Evolutionary conservation across 2,797 vertebrate species (phyloP), one percentile per base, ranked within the genome.

Genomic region (Prunella strophiata): DNA sequence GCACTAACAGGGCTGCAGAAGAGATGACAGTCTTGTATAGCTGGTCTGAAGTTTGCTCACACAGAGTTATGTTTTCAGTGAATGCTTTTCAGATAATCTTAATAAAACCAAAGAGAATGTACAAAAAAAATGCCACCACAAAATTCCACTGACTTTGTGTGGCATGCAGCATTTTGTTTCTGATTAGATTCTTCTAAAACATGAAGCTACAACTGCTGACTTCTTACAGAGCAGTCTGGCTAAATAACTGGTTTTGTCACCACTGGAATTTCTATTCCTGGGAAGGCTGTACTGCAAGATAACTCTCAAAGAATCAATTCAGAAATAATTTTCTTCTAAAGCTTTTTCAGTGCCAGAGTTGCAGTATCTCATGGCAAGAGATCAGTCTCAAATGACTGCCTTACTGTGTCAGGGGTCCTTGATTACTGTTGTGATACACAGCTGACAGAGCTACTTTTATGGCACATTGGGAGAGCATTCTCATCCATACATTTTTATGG

Each of bases 231-330:
- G 55, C 47, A 48, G n/a, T 62, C 67, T 66, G 73, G 40, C 73
- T 81, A 90, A 88, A 58, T 77, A 85, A 57, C 57, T 73, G 18
- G 36, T 73, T 88, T 59, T 94, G 82, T 72, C 88, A 78, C 62
- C 59, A 32, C 32, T 62, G 27, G 67, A 70, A 85, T 93, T 86
- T 86, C 77, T 93, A 1, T 88, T 87, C 50, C 70, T 77, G 30
- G 38, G 30, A 75, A 87, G 34, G 48, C 82, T 85, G 55, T 81
- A 48, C 48, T 57, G 71, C 43, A 63, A 84, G 54, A 81, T 78
- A 89, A 71, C 59, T 50, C 74, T 62, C 63, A 71, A 62, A 94
- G n/a, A 81, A 74, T 91, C 83, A 86, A n/a, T 75, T 74, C 55
- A 65, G 66, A 66, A 89, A 79, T 75, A 7, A 63, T 91, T 85